Evolutionary conservation across 1,140 invertebrate species (phyloP).

Genomic region (Solen grandis): DNA sequence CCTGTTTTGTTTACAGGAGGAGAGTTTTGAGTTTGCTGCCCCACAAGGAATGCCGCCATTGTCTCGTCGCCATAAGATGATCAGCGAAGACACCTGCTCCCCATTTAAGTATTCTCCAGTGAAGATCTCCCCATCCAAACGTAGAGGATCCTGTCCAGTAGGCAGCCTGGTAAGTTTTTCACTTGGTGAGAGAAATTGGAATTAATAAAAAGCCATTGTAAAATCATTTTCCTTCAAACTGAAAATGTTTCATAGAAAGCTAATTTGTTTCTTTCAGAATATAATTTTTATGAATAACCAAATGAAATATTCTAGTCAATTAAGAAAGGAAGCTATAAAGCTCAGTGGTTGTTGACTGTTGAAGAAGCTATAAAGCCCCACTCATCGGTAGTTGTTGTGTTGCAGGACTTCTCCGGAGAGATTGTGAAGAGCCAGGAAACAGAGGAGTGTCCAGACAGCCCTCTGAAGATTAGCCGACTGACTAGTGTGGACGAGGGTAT

Average conservation of each 20-base stretch:
- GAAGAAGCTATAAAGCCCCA: no score
- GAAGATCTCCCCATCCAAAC: conserved; percentile 58
- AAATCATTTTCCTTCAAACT: neutral
- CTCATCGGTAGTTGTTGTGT: no score
- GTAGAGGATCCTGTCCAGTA: conserved; percentile 51
- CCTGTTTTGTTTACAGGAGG: conserved; percentile 21
- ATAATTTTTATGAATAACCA: no score
- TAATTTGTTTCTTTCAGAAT: no score
- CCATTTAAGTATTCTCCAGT: conserved; percentile 76
- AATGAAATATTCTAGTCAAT: no score
- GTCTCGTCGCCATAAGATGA: conserved; percentile 75
- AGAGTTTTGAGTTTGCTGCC: conserved; percentile 81
- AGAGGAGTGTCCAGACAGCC: conserved; percentile 57
- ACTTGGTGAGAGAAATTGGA: no score
- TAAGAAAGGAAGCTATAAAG: no score
- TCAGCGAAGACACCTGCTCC: conserved; percentile 79
- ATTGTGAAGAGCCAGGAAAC: conserved; percentile 18
- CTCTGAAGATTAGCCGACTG: conserved; percentile 76
- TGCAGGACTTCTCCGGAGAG: conserved; percentile 65
- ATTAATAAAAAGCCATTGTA: neutral
- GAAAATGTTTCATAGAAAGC: neutral
- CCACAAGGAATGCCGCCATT: conserved; percentile 82
- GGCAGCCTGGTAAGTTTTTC: conserved; percentile 55
- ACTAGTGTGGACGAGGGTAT: conserved; percentile 82
- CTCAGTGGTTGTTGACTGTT: no score